Evolutionary conservation across 2,113 vertebrate genomes (phyloP), one percentile per base, ranked within the genome.

Genomic region (Hemicordylus capensis): DNA sequence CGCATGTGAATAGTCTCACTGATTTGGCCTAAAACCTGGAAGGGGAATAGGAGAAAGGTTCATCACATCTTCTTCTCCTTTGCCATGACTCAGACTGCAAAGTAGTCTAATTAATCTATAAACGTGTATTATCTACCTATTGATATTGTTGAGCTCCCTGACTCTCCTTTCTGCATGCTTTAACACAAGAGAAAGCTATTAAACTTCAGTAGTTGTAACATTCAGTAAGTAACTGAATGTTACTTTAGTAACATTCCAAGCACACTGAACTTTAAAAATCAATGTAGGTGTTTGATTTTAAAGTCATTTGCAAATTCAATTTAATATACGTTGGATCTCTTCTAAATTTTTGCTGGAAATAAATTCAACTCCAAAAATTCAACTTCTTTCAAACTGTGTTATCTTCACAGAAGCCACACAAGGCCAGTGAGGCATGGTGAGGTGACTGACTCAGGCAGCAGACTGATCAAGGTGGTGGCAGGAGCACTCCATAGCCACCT

Each of bases 31-130:
- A 22, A 6, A 11, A 39, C 24, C 20, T 28, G 11, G 51, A 58
- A 26, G 56, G 86, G 75, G 34, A 0, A 0, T 76, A 66, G 39
- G 11, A 76, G 1, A 44, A 72, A 84, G 86, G 28, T 0, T 22
- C 1, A 54, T 4, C 42, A 24, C 64, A 34, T 66, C 63, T 66
- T 83, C 4, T 37, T 69, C 1, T 74, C 37, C 76, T 44, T 26
- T 48, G 48, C 75, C 34, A 39, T 22, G 19, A 26, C 4, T 28
- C 31, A 63, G 76, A 46, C 1, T 2, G 64, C n/a, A 66, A 66
- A 34, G 34, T 66, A n/a, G 34, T 66, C 31, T 66, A 34, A 66
- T n/a, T 66, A 66, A 66, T 66, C 64, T 66, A 15, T 34, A 34
- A 4, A 66, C 15, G 31, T 12, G 34, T 66, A 76, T 58, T 34